Conservation (phyloP, 2,888 invertebrate species). For the Drosophila mulleri region DNA sequence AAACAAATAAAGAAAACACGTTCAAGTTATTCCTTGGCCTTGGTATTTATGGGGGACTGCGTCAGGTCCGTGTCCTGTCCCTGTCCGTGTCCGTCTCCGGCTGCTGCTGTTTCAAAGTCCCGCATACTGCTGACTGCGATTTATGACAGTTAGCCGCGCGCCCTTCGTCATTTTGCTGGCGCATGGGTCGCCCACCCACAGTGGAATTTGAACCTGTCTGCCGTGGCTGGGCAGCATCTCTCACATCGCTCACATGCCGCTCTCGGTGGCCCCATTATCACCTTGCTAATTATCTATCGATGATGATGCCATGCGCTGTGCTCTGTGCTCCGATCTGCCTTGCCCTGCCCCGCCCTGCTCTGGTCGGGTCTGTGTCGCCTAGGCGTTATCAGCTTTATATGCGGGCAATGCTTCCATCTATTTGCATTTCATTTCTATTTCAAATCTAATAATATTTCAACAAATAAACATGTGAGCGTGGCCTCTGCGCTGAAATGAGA, state of each 20-base stretch:
- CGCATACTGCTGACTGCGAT: slow-evolving; percentile 37
- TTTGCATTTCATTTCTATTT: slow-evolving; percentile 65
- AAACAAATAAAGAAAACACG: slow-evolving; percentile 69
- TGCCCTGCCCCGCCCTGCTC: slow-evolving; percentile 6
- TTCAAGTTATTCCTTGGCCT: slow-evolving; percentile 72
- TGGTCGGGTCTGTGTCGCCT: slow-evolving; percentile 14
- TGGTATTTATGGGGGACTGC: slow-evolving; percentile 72
- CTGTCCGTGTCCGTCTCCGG: slow-evolving; percentile 16
- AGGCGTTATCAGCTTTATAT: slow-evolving; percentile 58
- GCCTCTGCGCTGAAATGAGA: slow-evolving; percentile 22
- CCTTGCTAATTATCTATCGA: slow-evolving; percentile 78
- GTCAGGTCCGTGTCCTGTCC: slow-evolving; percentile 41
- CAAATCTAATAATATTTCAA: slow-evolving; percentile 54
- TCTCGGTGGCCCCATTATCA: slow-evolving; percentile 72
- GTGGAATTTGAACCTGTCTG: slow-evolving; percentile 72
- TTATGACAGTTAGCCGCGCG: slow-evolving; percentile 36
- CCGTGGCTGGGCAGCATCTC: slow-evolving; percentile 57
- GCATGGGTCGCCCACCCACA: slow-evolving; percentile 58
- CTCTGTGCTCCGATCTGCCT: slow-evolving; percentile 8
- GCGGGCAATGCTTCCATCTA: slow-evolving; percentile 41
- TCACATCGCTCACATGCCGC: slow-evolving; percentile 44
- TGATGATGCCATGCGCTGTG: slow-evolving; percentile 63
- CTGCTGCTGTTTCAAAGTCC: slow-evolving; percentile 47
- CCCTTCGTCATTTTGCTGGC: slow-evolving; percentile 24
- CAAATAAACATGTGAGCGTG: slow-evolving; percentile 61